phyloP scores from a whole-genome alignment of 1,140 invertebrate genomes.

The Melitaea cinxia region DNA sequence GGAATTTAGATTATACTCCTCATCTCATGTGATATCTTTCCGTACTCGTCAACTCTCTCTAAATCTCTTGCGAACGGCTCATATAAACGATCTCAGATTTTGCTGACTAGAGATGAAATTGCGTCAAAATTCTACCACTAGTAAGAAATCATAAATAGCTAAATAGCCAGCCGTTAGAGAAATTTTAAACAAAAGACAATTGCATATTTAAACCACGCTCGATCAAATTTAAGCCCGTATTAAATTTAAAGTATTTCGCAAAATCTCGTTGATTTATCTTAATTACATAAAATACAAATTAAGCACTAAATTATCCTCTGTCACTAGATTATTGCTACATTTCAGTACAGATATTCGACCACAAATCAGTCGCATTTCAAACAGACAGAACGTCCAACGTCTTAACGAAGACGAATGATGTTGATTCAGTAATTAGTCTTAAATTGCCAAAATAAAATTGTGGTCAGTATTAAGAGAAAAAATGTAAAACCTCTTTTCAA shows the following conservation, averaged over 20 bases:
- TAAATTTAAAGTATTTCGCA: background rate
- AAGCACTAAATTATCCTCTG: constrained; percentile 4
- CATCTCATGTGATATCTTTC: too few species aligned
- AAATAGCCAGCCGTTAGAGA: background rate
- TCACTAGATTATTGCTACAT: too few species aligned
- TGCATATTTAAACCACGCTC: background rate
- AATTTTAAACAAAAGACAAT: background rate
- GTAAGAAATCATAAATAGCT: background rate
- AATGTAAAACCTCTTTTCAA: too few species aligned
- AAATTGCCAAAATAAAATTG: background rate
- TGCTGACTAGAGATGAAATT: too few species aligned
- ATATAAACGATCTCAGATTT: too few species aligned
- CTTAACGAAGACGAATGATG: constrained; percentile 5
- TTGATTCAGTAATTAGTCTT: constrained; percentile 3
- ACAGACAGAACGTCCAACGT: background rate
- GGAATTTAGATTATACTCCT: too few species aligned
- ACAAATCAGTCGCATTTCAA: constrained; percentile 4
- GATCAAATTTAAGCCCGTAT: background rate
- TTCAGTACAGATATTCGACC: background rate
- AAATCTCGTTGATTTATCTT: background rate
- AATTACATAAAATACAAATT: constrained; percentile 6
- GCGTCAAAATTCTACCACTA: too few species aligned
- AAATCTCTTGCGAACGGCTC: too few species aligned
- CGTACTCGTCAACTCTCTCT: too few species aligned
- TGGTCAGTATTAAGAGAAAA: background rate